Percentiles rank a stretch among this genome's conserved stretches.
phyloP scores from a whole-genome alignment of 2,113 vertebrate species.

The Microtus richardsoni region DNA sequence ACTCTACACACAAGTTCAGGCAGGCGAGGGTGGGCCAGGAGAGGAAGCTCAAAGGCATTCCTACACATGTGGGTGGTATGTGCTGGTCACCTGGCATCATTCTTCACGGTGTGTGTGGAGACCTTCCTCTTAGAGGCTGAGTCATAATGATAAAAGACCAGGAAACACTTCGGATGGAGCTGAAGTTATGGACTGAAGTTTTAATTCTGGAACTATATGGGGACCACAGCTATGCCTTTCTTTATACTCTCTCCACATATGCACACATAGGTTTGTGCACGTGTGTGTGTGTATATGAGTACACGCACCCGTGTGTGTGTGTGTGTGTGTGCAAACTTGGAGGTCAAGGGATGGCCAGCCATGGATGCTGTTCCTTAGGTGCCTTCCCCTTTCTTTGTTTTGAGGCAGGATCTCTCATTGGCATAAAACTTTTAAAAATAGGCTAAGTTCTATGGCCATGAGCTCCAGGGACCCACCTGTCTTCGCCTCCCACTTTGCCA shows the following conservation, averaged over 20 bases:
- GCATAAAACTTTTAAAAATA: background rate
- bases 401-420: background rate
- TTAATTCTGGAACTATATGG: background rate
- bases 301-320: too few relatives aligned
- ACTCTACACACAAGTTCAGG: background rate
- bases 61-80: background rate
- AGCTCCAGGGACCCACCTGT: background rate
- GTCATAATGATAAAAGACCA: background rate
- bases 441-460: background rate
- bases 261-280: background rate
- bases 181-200: background rate
- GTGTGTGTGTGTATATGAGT: background rate
- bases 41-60: background rate
- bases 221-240: background rate
- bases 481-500: background rate
- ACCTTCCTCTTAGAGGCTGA: background rate
- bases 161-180: background rate
- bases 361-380: background rate
- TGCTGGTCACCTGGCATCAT: background rate
- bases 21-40: background rate
- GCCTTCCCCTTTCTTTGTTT: background rate
- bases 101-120: background rate
- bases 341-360: background rate
- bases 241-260: background rate
- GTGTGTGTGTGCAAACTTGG: too few relatives aligned